Percentiles rank a stretch among this genome's conserved stretches.
Evolutionary conservation across 2,113 vertebrate species (phyloP).

Genomic region (Oreocharis arfaki): DNA sequence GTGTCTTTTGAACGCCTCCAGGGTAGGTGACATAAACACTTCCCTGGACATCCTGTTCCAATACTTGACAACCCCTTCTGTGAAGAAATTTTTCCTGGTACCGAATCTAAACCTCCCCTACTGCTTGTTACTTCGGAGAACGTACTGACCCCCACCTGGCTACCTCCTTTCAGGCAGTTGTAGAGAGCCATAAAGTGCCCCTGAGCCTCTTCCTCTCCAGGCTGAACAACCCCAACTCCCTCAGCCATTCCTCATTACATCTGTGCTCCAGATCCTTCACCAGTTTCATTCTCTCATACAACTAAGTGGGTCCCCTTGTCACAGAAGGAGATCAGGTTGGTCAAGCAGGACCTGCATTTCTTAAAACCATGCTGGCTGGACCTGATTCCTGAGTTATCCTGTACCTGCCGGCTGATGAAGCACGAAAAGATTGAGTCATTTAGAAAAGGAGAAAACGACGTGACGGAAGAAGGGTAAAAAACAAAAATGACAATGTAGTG

Average conservation of each 20-base stretch:
- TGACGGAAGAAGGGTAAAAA: neutral
- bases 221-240: neutral
- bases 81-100: neutral
- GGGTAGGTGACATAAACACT: neutral
- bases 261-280: neutral
- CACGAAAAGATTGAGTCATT: neutral
- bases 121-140: neutral
- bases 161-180: neutral
- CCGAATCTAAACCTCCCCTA: neutral
- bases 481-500: neutral
- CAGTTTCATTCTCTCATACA: neutral
- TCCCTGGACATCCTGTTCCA: neutral
- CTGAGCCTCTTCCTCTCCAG: neutral
- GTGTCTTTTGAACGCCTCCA: accelerated
- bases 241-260: neutral
- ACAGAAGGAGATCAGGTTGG: neutral
- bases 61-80: neutral
- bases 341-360: neutral
- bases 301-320: no score
- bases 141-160: neutral
- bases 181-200: neutral
- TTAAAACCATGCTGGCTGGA: neutral
- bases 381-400: neutral
- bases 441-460: neutral
- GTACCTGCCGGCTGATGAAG: neutral